These are phyloP conservation scores for Archivesica marissinica DNA, from an alignment of 1,140 invertebrate genomes.

Conservation along the genomic window DNA sequence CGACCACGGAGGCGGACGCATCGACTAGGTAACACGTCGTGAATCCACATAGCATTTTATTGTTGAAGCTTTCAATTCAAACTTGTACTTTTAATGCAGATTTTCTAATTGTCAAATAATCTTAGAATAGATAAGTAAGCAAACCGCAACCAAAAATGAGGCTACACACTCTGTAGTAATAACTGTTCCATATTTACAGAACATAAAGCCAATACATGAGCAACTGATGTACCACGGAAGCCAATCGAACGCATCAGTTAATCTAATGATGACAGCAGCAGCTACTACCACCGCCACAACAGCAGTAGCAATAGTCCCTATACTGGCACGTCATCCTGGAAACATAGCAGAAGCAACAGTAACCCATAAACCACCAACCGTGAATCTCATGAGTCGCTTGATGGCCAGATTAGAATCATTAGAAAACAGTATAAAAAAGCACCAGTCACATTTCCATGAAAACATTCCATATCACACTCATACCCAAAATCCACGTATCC, in stretches of 20 bases:
- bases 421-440: conserved; percentile 19
- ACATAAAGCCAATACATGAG: neutral
- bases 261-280: neutral
- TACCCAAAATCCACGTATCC: conserved; percentile 30
- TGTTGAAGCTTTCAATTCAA: no score
- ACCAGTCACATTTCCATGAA: conserved; percentile 21
- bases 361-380: neutral
- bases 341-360: neutral
- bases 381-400: neutral
- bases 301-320: neutral
- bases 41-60: no score
- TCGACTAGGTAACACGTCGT: no score
- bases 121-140: neutral
- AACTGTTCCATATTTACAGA: neutral
- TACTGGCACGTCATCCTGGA: neutral
- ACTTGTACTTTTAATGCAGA: no score
- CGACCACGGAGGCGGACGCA: no score
- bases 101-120: neutral
- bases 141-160: neutral
- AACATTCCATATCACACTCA: conserved; percentile 40
- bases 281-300: neutral
- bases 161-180: neutral
- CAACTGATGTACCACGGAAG: neutral
- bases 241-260: neutral
- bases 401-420: conserved; percentile 12